Conservation (phyloP, 2,888 invertebrate species). For the Arctia plantaginis region DNA sequence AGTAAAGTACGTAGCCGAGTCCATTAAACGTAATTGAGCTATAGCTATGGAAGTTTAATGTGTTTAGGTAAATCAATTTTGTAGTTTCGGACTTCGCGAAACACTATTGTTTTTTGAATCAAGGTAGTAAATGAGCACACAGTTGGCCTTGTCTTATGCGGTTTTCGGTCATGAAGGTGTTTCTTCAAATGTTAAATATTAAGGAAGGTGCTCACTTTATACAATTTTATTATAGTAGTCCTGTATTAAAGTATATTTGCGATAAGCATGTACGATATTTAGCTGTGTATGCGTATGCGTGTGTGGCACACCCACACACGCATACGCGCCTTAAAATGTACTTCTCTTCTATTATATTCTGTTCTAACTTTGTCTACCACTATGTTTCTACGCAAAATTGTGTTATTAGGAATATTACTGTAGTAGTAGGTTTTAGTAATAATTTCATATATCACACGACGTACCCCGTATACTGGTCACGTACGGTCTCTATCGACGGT, state of each 20-base stretch:
- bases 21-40: slow-evolving; percentile 10
- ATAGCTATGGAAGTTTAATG: slow-evolving; percentile 12
- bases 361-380: background rate
- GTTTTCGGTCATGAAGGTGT: background rate
- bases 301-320: no score
- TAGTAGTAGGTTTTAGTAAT: background rate
- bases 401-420: background rate
- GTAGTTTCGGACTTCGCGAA: background rate
- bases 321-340: background rate
- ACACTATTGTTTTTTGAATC: background rate
- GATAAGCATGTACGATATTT: no score
- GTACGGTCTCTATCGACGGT: background rate
- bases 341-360: background rate
- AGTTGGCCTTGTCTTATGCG: background rate
- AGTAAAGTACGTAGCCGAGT: slow-evolving; percentile 2
- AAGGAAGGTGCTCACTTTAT: background rate
- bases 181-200: background rate
- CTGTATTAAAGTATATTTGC: no score
- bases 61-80: slow-evolving; percentile 8
- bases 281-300: no score
- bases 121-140: background rate
- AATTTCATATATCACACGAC: background rate
- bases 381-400: background rate
- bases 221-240: no score
- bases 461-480: background rate